Evolutionary conservation across 2,797 vertebrate species (phyloP), one percentile per base, ranked within the genome.

Genomic region (Pangasius sanitwongsei): DNA sequence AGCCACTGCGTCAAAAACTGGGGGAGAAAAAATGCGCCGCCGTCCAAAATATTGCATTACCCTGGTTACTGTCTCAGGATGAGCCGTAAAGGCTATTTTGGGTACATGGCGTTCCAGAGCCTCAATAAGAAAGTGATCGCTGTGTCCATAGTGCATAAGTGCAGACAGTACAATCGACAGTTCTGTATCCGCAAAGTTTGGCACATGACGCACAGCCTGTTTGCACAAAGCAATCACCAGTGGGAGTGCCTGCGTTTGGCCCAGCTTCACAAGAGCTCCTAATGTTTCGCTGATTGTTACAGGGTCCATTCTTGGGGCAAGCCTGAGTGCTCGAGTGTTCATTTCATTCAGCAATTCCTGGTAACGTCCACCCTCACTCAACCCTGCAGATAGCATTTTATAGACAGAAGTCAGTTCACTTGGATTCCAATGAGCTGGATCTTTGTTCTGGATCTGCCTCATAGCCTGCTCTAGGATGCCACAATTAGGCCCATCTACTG

Each of bases 171-270:
- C 97, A 0, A 90, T 59, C 0, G 91, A 70, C 20, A 99, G 95
- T 91, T 99, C 97, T 25, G 95, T 92, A 1, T 95, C 95, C 0
- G 94, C 96, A 92, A 99, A 98, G 89, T 75, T 91, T 0, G 95
- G 94, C 11, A 98, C 88, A 0, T 97, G 94, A 1, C 94, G 93
- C 25, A 96, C 96, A 0, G 96, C 96, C 77, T 96, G 95, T 87
- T 96, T 97, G 87, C 97, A 97, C 31, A 99, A 91, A 12, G 88
- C 96, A 92, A 97, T 96, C 18, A 98, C 94, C 61, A 99, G 95
- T 7, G 96, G 92, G 89, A 96, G 87, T 25, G 95, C 96, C 69
- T 87, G 95, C 0, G 90, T 95, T 94, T 99, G 97, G 86, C 93
- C 93, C 41, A 99, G 94, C 72, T 86, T 91, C 63, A 97, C 92